Base-by-base conservation (phyloP, 2,888 invertebrate species). In the Drosophila melanocephala region DNA sequence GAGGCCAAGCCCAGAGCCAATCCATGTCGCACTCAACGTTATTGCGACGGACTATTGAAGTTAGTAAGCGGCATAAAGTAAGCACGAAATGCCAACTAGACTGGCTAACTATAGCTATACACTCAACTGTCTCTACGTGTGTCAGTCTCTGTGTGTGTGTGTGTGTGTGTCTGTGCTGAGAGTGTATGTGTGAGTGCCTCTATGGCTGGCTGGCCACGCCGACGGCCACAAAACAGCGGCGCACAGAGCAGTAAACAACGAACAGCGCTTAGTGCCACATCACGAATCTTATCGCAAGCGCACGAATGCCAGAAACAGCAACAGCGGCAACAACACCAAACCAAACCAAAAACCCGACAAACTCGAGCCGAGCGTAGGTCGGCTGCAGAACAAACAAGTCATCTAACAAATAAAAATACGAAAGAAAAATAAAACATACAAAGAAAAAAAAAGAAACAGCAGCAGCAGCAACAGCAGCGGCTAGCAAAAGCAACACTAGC, bases 191-290 rank as follows among this genome's bases (percentile, higher is more conserved):
- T 66, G 78, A 74, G 59, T 81, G 77, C 87, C 85, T 85, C 85
- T 88, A 80, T 87, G 88, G 81, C 82, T 89, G 85, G 87, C 85
- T 89, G 83, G 87, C 89, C 86, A 89, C 81, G 86, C 80, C 87
- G 90, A 89, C 85, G 88, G 85, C 88, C 85, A 89, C 89, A 89
- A 89, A 87, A 74, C 87, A 87, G 84, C 86, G 90, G 87, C 86
- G 86, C 84, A 82, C 72, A 81, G 80, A 84, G 82, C 83, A 89
- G 87, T 87, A 89, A 87, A 87, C 87, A 87, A 82, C 87, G 87
- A 87, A 90, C 90, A 89, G 90, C 87, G 87, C 87, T 90, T 87
- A 87, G 90, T 90, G 88, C 90, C 88, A 83, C 90, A 89, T 86
- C 86, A 86, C 86, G 86, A 89, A 89, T 86, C 86, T 86, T 86